Evolutionary conservation across 2,888 invertebrate genomes (phyloP).

Genomic region (Smittia sp.): DNA sequence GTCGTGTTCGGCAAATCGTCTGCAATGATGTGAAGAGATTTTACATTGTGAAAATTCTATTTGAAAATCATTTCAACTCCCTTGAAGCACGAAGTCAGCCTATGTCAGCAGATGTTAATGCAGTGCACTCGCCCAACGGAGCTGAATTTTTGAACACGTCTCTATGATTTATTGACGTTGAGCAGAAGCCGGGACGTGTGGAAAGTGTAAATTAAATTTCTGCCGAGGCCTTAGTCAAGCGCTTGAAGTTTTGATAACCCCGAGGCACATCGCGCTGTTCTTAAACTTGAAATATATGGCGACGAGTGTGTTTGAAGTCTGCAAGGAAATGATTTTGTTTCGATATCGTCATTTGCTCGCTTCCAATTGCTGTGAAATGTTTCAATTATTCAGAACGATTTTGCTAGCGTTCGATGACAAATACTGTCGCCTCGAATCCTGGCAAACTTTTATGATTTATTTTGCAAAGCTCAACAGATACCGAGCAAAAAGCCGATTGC

Average conservation of each 20-base stretch:
- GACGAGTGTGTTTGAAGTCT: too few relatives aligned
- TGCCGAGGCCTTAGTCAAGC: background rate
- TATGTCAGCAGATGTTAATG: background rate
- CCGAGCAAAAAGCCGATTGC: background rate
- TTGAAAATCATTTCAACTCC: too few relatives aligned
- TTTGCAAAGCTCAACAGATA: background rate
- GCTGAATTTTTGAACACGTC: constrained; percentile 4
- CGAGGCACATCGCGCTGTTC: too few relatives aligned
- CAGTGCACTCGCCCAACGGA: background rate
- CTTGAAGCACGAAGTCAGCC: background rate
- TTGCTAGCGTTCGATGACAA: too few relatives aligned
- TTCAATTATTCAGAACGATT: too few relatives aligned
- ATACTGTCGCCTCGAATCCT: too few relatives aligned
- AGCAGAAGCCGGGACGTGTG: background rate
- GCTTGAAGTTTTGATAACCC: too few relatives aligned
- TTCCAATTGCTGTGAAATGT: too few relatives aligned
- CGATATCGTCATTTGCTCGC: too few relatives aligned
- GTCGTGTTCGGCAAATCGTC: background rate
- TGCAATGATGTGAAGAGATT: background rate
- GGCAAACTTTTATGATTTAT: background rate
- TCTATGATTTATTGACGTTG: constrained; percentile 7
- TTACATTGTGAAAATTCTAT: too few relatives aligned
- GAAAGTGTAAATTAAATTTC: background rate
- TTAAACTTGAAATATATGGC: too few relatives aligned
- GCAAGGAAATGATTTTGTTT: too few relatives aligned